Evolutionary conservation across 2,888 invertebrate genomes (phyloP).

Genomic region (Trachelus stipa): DNA sequence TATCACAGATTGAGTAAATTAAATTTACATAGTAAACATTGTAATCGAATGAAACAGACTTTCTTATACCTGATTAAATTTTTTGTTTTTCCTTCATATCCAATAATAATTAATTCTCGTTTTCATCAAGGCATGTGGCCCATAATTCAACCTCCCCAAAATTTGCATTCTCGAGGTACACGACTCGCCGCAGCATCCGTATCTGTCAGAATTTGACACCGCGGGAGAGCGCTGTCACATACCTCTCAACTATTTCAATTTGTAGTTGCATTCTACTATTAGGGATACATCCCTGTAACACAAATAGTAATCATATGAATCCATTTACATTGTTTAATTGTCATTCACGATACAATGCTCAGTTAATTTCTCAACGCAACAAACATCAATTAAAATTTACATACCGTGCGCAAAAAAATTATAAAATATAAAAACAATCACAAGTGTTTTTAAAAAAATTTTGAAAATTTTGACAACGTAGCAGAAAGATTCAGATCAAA

Average conservation of each 20-base stretch:
- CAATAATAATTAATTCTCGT: not conserved
- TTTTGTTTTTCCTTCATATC: not conserved
- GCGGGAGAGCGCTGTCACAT: conserved; percentile 18
- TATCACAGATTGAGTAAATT: not conserved
- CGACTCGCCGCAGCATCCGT: conserved; percentile 16
- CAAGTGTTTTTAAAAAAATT: not conserved
- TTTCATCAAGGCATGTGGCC: not conserved
- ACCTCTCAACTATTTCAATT: conserved; percentile 44
- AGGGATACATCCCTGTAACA: conserved; percentile 16
- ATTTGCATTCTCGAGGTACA: conserved; percentile 18
- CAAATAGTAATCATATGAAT: conserved; percentile 39
- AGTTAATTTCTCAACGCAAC: not conserved
- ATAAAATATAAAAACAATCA: not conserved
- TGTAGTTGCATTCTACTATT: conserved; percentile 33
- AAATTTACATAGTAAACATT: not conserved
- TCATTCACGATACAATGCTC: not conserved
- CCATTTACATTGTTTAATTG: conserved; percentile 37
- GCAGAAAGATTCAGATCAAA: not conserved
- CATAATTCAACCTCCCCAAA: conserved; percentile 18
- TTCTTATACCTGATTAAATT: not conserved
- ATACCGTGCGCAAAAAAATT: not conserved
- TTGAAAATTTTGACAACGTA: not conserved
- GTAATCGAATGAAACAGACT: not conserved
- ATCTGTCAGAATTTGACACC: conserved; percentile 28
- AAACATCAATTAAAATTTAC: not conserved